Evolutionary conservation across 1,140 invertebrate species (phyloP).

Genomic region (Heliconius eleuchia): DNA sequence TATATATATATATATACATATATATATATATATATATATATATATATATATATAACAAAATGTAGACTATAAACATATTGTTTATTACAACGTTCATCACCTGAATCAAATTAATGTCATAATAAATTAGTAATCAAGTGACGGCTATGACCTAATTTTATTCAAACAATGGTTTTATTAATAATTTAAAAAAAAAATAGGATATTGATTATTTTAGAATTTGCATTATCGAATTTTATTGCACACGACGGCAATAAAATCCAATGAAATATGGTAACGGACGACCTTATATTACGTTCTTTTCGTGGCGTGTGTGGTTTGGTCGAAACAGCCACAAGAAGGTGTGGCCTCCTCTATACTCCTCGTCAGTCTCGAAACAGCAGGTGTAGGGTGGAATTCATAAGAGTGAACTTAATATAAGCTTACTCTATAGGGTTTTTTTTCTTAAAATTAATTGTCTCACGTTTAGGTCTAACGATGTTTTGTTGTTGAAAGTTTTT

Average conservation of each 20-base stretch:
- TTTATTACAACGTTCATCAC: no score
- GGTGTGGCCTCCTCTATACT: constrained; percentile 25
- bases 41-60: neutral
- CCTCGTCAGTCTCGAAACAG: constrained; percentile 26
- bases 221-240: neutral
- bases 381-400: constrained; percentile 17
- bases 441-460: neutral
- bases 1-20: no score
- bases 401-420: neutral
- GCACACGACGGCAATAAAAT: constrained; percentile 22
- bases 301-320: constrained; percentile 17
- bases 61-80: neutral
- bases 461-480: neutral
- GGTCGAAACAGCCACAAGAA: constrained; percentile 1
- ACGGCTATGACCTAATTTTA: no score
- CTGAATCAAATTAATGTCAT: no score
- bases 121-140: no score
- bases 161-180: neutral
- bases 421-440: neutral
- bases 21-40: no score
- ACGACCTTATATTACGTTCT: constrained; percentile 17
- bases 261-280: constrained; percentile 21
- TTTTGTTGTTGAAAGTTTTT: neutral
- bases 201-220: neutral
- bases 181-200: neutral